Evolutionary conservation across 2,888 invertebrate genomes (phyloP), one percentile per base, ranked within the genome.

Genomic region (Crossocerus cetratus): DNA sequence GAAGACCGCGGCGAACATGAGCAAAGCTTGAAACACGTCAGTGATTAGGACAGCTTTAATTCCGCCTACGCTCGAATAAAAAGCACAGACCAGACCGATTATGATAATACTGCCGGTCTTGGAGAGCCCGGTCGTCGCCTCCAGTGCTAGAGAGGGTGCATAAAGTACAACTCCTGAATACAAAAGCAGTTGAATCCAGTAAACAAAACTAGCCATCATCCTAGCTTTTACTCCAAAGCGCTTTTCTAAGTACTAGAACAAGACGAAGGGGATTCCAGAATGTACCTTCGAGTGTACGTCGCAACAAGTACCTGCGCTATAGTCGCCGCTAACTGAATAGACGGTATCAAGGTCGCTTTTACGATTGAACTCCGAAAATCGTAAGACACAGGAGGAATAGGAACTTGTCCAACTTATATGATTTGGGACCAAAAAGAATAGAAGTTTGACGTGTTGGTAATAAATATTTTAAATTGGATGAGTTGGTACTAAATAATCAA

Each of bases 151-250:
- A 0, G 98, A 96, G 1, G 99, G 98, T 0, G 98, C 98, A 89
- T 97, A 99, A 8, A 99, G 91, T 18, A 98, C 98, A 82, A 99
- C 96, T 0, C 98, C 96, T 92, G 96, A 96, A 84, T 97, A 97
- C 20, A 97, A 91, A 81, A 97, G 93, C 95, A 98, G 96, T 91
- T 99, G 98, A 54, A 97, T 84, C 65, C 96, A 95, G 87, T 97
- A 98, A 0, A 96, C 94, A 63, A 97, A 85, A 2, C 98, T 97
- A 0, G 97, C 97, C 20, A 94, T 90, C 76, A 96, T 90, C 83
- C 98, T 92, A 23, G 97, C 93, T 3, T 91, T 91, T 76, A 93
- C 93, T 2, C 97, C 96, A 88, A 98, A 99, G 77, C 99, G 92
- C 83, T 93, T 91, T 89, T 98, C 97, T 85, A 99, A 92, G 89